Base-by-base conservation (phyloP, 2,888 invertebrate species). In the Pogonocherus hispidulus region DNA sequence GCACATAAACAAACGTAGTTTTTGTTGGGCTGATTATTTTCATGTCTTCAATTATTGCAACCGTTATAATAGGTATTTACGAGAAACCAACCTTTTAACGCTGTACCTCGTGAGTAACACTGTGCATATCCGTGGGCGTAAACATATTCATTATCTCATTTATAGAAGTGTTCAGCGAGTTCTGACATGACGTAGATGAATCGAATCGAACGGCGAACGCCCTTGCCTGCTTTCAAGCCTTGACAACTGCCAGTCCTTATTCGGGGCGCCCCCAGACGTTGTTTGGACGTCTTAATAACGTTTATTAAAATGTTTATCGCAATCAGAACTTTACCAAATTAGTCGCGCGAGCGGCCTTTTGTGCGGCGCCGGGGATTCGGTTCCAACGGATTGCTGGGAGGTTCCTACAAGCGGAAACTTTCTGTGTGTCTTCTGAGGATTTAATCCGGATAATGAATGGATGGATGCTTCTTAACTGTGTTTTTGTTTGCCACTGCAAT, bases 151-250 rank as follows among this genome's bases (percentile, higher is more conserved):
- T 76, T 76, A 76, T 76, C 74, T 74, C 69, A 65, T 74, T 75
- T 75, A 74, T 76, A 71, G 74, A 75, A 76, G 73, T 67, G 70
- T 70, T 74, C 75, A 67, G 70, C 73, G 72, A 73, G 76, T 73
- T 70, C 72, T 74, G 75, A 76, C 73, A 66, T 71, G 78, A 78
- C 76, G 63, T 74, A 76, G 78, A 78, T 78, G 74, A 76, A 78
- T 78, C 69, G 63, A 69, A 73, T 71, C 63, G 54, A 63, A 66
- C 56, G 23, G 47, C 23, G 14, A 23, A 57, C 63, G 63, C 56
- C 60, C 64, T 63, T 57, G 46, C 62, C 64, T 66, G 64, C 68
- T 71, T 71, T 71, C 66, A 68, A 64, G 68, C 22, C 55, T 20
- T 41, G 22, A 37, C 18, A 56, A 19, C 55, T 41, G 55, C 41